A percentile compares a stretch with the other conserved stretches of the same genome.
phyloP scores from a whole-genome alignment of 2,888 invertebrate genomes.

The Drosophila merina region DNA sequence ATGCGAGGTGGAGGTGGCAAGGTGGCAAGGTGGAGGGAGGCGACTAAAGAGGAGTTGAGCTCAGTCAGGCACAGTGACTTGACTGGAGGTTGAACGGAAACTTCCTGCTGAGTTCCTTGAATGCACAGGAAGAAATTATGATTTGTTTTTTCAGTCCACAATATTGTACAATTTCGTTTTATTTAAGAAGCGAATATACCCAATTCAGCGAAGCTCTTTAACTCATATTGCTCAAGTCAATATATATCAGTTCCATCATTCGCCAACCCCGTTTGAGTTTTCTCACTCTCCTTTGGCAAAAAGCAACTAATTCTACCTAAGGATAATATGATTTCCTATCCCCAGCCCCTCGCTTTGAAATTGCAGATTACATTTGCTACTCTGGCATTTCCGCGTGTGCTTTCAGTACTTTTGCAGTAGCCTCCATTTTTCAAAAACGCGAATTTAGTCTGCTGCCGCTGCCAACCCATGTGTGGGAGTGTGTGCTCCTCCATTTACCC shows the following conservation, averaged over 20 bases:
- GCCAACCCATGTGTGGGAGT: slow-evolving; percentile 23
- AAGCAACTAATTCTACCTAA: slow-evolving; percentile 54
- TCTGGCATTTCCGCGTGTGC: slow-evolving; percentile 49
- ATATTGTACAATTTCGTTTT: background rate
- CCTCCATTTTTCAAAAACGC: slow-evolving; percentile 66
- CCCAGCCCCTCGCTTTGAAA: slow-evolving; percentile 8
- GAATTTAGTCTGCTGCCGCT: slow-evolving; percentile 49
- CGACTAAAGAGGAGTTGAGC: background rate
- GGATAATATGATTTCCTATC: slow-evolving; percentile 65
- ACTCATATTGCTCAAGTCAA: too few relatives aligned
- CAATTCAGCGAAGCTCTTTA: too few relatives aligned
- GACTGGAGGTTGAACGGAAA: slow-evolving; percentile 13
- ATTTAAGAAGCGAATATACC: too few relatives aligned
- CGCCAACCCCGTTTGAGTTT: background rate
- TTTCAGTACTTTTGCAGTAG: slow-evolving; percentile 25
- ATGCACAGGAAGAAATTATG: slow-evolving; percentile 14
- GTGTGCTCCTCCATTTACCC: too few relatives aligned
- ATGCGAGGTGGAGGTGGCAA: slow-evolving; percentile 13
- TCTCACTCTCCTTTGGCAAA: slow-evolving; percentile 28
- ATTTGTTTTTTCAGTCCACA: background rate
- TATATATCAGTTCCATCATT: too few relatives aligned
- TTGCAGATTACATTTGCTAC: slow-evolving; percentile 62
- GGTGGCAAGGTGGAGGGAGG: slow-evolving; percentile 9
- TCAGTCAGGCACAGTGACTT: background rate
- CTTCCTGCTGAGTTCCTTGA: slow-evolving; percentile 45